phyloP scores from a whole-genome alignment of 2,888 invertebrate species.

The Augochlorella aurata region DNA sequence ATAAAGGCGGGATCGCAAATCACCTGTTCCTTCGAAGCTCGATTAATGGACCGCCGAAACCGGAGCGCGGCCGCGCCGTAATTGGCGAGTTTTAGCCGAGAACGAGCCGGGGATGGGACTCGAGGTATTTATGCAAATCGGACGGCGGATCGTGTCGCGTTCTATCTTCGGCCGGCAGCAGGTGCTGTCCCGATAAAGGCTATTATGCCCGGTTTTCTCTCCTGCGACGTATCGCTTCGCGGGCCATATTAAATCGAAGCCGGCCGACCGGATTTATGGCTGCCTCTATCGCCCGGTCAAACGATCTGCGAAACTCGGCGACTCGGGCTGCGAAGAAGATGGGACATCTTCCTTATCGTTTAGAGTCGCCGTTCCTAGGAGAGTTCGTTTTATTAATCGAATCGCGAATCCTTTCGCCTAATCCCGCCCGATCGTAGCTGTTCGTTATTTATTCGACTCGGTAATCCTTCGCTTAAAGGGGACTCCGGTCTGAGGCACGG shows the following conservation, averaged over 20 bases:
- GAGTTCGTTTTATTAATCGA: conserved; percentile 11
- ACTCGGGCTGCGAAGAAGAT: conserved; percentile 7
- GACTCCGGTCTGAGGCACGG: no score
- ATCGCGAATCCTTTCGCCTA: neutral
- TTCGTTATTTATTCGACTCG: neutral
- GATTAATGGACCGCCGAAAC: conserved; percentile 22
- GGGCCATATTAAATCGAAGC: conserved; percentile 20
- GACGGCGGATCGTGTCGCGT: conserved; percentile 15
- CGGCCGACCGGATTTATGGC: conserved; percentile 23
- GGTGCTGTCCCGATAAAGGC: conserved; percentile 47
- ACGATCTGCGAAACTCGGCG: neutral
- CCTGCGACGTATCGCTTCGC: conserved; percentile 24
- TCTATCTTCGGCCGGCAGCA: conserved; percentile 51
- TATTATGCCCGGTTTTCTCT: conserved; percentile 19
- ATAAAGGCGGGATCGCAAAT: neutral
- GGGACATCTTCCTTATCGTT: no score
- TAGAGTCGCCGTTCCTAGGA: neutral
- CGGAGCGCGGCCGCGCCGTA: conserved; percentile 21
- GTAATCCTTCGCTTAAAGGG: no score
- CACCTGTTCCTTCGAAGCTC: neutral
- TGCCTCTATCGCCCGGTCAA: neutral
- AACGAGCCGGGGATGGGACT: neutral
- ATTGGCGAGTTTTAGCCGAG: conserved; percentile 36
- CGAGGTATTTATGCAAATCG: conserved; percentile 55
- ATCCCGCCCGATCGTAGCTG: neutral